Conservation (phyloP, 53 echinoderm and acorn worm genomes). For the Patiria pectinifera region DNA sequence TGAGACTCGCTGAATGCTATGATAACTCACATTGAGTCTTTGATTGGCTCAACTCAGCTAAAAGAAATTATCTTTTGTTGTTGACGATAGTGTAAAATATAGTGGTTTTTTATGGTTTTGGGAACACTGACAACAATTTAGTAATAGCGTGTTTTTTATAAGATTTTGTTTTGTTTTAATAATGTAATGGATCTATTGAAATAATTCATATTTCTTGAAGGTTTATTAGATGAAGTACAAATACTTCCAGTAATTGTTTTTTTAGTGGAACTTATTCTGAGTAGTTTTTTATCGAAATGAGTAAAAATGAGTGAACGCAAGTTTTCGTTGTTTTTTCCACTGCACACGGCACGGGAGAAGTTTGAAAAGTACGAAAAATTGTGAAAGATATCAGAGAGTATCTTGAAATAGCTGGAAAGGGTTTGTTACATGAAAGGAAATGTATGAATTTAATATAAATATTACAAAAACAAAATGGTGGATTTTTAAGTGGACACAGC, state of each 20-base stretch:
- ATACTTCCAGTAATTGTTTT: neutral
- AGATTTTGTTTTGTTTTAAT: neutral
- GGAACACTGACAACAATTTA: conserved; percentile 12
- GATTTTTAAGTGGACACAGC: neutral
- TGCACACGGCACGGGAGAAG: neutral
- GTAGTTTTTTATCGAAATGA: neutral
- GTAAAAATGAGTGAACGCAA: neutral
- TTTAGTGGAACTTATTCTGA: neutral
- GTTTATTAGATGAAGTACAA: neutral
- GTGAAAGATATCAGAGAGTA: neutral
- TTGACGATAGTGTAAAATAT: conserved; percentile 22
- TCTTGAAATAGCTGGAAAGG: neutral
- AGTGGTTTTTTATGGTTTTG: conserved; percentile 15
- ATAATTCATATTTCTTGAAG: neutral
- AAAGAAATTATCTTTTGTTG: neutral
- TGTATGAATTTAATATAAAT: neutral
- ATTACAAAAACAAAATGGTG: neutral
- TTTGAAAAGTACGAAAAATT: neutral
- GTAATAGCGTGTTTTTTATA: neutral
- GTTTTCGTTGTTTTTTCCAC: neutral
- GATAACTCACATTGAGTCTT: neutral
- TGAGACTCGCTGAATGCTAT: neutral
- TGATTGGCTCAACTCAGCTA: neutral
- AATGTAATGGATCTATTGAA: neutral
- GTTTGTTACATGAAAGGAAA: neutral